Evolutionary conservation across 2,888 invertebrate genomes (phyloP), one percentile per base, ranked within the genome.

Genomic region (Platerodrilus igneus): DNA sequence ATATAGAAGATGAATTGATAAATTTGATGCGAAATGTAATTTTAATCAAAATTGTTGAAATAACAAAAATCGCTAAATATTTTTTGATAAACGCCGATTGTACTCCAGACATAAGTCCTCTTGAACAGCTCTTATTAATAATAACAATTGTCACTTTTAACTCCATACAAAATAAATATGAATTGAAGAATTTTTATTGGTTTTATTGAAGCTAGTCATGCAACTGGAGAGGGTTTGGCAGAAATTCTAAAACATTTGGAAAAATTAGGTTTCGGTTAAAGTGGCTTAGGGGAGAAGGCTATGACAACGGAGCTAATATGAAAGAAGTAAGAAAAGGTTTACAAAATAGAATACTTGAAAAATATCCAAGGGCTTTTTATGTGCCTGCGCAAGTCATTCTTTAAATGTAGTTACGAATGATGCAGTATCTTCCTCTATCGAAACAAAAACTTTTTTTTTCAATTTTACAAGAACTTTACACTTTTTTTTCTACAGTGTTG

Each of bases 401-500:
- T 19, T 19, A 19, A 19, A 19, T 8, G 5, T 19, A 19, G 19
- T 19, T 19, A 8, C 19, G 19, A 19, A 19, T 19, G 19, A 19
- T 19, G 19, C 19, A 19, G 19, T 8, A 8, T 33, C 18, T 33
- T 18, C 33, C 10, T 37, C 31, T 37, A 31, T 17, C 22, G 17
- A 37, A 23, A 37, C 37, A 31, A 31, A 13, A 22, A 5, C 23
- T 31, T 37, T 22, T 37, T 30, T 37, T n/a, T n/a, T n/a, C n/a
- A n/a, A 25, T 32, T 38, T 23, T 38, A 31, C 38, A 38, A 38
- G 31, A 38, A 31, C 25, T 39, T 26, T 32, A 33, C 25, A 27
- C 33, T 38, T 37, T 29, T 37, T 37, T n/a, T n/a, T 38, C 37
- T 38, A 39, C 32, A 39, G 28, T 28, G 39, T 33, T 39, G 27